Evolutionary conservation across 2,797 vertebrate genomes (phyloP).

Genomic region (Sebastes nivosus): DNA sequence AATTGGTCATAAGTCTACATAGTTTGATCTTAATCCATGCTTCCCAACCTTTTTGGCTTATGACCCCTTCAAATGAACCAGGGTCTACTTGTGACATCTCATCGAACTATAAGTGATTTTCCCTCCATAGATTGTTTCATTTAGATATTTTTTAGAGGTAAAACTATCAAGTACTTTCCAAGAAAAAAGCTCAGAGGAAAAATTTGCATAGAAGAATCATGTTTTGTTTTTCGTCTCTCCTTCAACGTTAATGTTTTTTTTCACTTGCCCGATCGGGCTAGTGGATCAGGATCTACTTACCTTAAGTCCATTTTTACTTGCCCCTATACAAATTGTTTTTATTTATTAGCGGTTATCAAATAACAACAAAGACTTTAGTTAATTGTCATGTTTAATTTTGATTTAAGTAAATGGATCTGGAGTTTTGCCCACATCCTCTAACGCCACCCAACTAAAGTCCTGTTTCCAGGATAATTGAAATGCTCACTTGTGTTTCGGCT

Average conservation of each 20-base stretch:
- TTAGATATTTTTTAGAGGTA: neutral
- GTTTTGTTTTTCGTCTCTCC: neutral
- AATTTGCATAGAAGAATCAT: neutral
- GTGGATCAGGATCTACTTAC: no score
- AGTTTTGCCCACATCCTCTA: no score
- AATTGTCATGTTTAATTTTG: no score
- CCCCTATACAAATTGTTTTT: no score
- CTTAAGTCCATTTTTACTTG: accelerated
- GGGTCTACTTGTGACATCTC: neutral
- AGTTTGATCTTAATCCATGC: neutral
- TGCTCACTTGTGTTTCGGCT: no score
- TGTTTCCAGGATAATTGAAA: no score
- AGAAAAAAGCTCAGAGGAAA: neutral
- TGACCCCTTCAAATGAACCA: neutral
- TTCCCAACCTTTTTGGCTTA: neutral
- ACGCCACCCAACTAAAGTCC: no score
- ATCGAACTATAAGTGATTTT: neutral
- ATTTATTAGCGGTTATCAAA: no score
- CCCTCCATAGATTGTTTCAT: neutral
- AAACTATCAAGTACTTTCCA: neutral
- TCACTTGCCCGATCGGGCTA: no score
- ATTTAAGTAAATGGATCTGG: no score
- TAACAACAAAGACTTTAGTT: no score
- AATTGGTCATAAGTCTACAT: slow-evolving; percentile 10
- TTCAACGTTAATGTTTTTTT: neutral